phyloP scores from a whole-genome alignment of 2,888 invertebrate genomes.

The Tetragonula carbonaria region DNA sequence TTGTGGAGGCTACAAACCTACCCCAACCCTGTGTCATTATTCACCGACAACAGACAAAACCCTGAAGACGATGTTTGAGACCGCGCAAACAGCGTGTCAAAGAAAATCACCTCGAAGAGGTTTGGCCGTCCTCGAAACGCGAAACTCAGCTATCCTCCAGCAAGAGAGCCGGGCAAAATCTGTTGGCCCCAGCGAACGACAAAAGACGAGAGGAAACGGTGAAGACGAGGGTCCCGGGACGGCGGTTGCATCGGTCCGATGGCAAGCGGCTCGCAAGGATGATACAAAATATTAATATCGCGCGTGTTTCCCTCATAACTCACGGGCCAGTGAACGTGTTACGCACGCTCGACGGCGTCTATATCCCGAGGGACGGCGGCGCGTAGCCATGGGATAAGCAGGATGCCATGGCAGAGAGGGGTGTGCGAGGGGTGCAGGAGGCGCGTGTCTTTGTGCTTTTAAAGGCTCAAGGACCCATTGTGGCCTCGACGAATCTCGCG shows the following conservation, averaged over 20 bases:
- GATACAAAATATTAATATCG: slow-evolving; percentile 84
- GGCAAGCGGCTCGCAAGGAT: slow-evolving; percentile 75
- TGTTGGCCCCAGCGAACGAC: slow-evolving; percentile 75
- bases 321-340: slow-evolving; percentile 83
- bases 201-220: slow-evolving; percentile 73
- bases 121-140: background rate
- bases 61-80: background rate
- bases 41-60: background rate
- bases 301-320: slow-evolving; percentile 83
- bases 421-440: slow-evolving; percentile 26
- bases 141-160: background rate
- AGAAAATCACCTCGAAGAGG: background rate
- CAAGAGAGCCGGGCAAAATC: background rate
- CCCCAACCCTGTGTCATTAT: too few species aligned
- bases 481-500: slow-evolving; percentile 61
- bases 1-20: background rate
- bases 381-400: slow-evolving; percentile 73
- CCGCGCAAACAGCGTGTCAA: slow-evolving; percentile 13
- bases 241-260: slow-evolving; percentile 42
- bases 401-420: slow-evolving; percentile 73
- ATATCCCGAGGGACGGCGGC: slow-evolving; percentile 80
- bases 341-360: slow-evolving; percentile 81
- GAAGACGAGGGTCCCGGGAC: slow-evolving; percentile 66
- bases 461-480: slow-evolving; percentile 75
- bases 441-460: slow-evolving; percentile 81